Conservation (phyloP, 2,888 invertebrate species). For the Tethea ocularis region DNA sequence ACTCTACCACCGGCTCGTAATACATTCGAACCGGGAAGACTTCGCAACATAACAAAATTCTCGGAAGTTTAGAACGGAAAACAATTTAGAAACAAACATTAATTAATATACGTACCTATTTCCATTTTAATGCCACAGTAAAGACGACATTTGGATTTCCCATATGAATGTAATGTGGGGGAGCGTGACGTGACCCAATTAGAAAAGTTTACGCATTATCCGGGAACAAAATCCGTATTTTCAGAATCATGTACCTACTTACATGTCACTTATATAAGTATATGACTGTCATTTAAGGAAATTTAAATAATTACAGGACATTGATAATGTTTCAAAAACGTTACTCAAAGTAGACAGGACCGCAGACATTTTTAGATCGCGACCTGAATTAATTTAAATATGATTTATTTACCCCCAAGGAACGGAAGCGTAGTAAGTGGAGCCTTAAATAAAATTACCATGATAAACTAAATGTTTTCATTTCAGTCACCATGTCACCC, state of each 20-base stretch:
- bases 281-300: background rate
- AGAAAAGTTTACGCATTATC: slow-evolving; percentile 45
- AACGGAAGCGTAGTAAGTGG: slow-evolving; percentile 11
- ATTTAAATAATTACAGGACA: slow-evolving; percentile 12
- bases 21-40: no score
- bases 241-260: background rate
- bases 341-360: slow-evolving; percentile 16
- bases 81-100: slow-evolving; percentile 1
- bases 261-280: no score
- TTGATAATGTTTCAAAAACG: slow-evolving; percentile 22
- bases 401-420: slow-evolving; percentile 7
- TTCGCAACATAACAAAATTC: background rate
- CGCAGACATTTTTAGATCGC: slow-evolving; percentile 18
- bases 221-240: slow-evolving; percentile 10
- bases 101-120: background rate
- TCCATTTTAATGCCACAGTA: background rate
- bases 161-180: background rate
- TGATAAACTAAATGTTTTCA: background rate
- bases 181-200: slow-evolving; percentile 45
- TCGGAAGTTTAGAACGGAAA: background rate
- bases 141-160: slow-evolving; percentile 8
- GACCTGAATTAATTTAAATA: slow-evolving; percentile 13
- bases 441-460: slow-evolving; percentile 23
- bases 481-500: background rate
- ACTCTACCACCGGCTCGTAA: no score